phyloP scores from a whole-genome alignment of 2,113 vertebrate species.

The Callospermophilus lateralis region DNA sequence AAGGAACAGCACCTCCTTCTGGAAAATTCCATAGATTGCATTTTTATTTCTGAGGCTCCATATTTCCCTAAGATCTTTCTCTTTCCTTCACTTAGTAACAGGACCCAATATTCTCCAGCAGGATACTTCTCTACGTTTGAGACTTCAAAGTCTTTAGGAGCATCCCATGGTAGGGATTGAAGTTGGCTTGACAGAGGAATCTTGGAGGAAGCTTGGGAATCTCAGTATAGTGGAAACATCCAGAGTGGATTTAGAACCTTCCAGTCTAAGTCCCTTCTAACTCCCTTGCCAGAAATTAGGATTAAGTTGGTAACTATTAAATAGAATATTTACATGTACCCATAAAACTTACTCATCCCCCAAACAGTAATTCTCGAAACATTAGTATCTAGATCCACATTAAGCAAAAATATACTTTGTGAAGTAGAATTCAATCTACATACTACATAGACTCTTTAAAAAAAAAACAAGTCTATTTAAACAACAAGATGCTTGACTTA shows the following conservation, averaged over 20 bases:
- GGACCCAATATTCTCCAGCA: neutral
- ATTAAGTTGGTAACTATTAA: neutral
- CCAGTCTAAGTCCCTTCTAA: neutral
- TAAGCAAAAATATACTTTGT: neutral
- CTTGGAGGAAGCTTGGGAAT: neutral
- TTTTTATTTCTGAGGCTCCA: neutral
- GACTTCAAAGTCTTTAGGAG: neutral
- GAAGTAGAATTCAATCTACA: neutral
- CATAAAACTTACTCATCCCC: neutral
- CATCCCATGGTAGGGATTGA: neutral
- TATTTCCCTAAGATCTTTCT: neutral
- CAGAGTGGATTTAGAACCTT: neutral
- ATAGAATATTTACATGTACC: neutral
- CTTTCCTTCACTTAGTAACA: neutral
- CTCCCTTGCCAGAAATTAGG: neutral
- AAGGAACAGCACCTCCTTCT: neutral
- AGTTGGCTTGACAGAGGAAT: neutral
- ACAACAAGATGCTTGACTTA: too few relatives aligned
- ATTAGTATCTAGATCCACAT: neutral
- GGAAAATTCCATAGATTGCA: neutral
- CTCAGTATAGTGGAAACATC: neutral
- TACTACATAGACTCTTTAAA: neutral
- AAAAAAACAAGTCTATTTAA: too few relatives aligned
- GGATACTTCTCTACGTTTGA: neutral
- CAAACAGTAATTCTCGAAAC: neutral